Base-by-base conservation (phyloP, 2,113 vertebrate genomes). In the Nothoprocta perdicaria region DNA sequence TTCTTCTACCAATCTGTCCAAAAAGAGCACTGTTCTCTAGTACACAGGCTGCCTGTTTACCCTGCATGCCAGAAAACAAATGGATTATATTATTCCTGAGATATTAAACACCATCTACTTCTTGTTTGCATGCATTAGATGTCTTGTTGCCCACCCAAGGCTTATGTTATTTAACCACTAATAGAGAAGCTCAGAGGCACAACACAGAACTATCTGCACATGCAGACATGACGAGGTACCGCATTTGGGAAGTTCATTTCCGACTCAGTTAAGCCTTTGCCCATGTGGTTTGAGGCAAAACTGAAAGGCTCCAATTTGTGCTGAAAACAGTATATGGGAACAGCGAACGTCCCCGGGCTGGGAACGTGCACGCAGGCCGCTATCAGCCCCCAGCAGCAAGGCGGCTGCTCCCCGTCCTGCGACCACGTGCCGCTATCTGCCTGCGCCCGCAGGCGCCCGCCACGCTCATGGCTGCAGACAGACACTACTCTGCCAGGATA, bases 401-500 rank as follows among this genome's bases (percentile, higher is more conserved):
- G n/a, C 31, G 65, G 58, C 38, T 40, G 46, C 14, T 40, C 55
- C 1, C 3, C 10, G 35, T 68, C 38, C 50, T 29, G 6, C 33
- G 16, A 3, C 17, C 52, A 60, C 73, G 62, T 79, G 62, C 57
- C 62, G 18, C 77, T 69, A 29, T 10, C 69, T 57, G 22, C 13
- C 63, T 24, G n/a, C 4, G 6, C 9, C 15, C 53, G 55, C 65
- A 73, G 21, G n/a, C 4, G 6, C 9, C 15, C 53, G 55, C 65
- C 69, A 24, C 4, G 6, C 52, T 23, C 27, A 6, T 0, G 11
- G 53, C 35, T 41, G 27, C 52, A 53, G 38, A 31, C 2, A 86
- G 52, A 41, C 48, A 22, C 0, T 17, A 23, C 66, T 72, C 62
- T 46, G 69, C 2, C 0, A 0, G 65, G 69, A 9, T 41, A 75